phyloP scores from a whole-genome alignment of 2,888 invertebrate species.

The Thymelicus lineola region DNA sequence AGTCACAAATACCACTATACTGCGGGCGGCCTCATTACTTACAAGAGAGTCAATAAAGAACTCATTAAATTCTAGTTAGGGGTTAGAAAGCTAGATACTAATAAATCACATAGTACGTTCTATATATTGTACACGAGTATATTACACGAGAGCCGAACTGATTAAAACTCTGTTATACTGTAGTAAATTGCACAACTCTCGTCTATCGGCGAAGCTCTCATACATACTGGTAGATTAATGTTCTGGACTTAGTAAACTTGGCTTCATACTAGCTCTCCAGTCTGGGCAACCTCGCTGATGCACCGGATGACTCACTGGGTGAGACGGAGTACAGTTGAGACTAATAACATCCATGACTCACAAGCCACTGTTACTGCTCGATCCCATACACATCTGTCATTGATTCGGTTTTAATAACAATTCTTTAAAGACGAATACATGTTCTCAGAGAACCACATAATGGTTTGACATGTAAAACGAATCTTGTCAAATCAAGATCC shows the following conservation, averaged over 20 bases:
- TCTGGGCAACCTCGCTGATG: slow-evolving; percentile 13
- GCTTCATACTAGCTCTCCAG: neutral
- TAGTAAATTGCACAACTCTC: neutral
- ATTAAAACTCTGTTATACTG: neutral
- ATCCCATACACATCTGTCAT: no score
- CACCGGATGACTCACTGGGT: slow-evolving; percentile 23
- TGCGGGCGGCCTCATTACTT: no score
- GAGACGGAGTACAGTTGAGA: slow-evolving; percentile 15
- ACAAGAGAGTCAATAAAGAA: no score
- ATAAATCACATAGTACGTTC: no score
- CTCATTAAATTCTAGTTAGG: no score
- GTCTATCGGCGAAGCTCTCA: neutral
- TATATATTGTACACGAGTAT: neutral
- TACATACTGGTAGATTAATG: slow-evolving; percentile 2
- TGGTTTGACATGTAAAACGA: no score
- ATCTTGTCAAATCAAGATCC: no score
- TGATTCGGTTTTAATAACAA: no score
- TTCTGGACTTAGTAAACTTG: slow-evolving; percentile 4
- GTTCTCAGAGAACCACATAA: no score
- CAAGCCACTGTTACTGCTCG: neutral
- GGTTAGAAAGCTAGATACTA: no score
- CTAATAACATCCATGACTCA: slow-evolving; percentile 17
- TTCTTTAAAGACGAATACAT: no score
- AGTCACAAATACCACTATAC: no score
- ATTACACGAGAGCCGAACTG: neutral